Base-by-base conservation (phyloP, 2,888 invertebrate species). In the Hoplodrina blanda region DNA sequence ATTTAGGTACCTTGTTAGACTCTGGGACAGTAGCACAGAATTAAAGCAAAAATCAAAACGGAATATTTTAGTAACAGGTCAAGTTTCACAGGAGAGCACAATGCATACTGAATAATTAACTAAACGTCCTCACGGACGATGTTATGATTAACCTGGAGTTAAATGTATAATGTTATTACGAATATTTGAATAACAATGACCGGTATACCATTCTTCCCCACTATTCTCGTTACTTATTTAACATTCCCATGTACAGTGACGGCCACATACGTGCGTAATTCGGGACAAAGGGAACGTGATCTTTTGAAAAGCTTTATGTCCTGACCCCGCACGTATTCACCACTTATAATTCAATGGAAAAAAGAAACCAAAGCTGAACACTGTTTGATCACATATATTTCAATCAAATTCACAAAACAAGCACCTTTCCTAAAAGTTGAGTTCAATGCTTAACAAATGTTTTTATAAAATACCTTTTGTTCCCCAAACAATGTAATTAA, bases 91-190 rank as follows among this genome's bases (percentile, higher is more conserved):
- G 33, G 19, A 64, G 57, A 50, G 60, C 33, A 57, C 56, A 62
- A 63, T 57, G 33, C 53, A 54, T 25, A 71, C 72, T 78, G 61
- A 55, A 49, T 55, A 50, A 63, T 44, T 55, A 56, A 53, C 59
- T 61, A n/a, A 60, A 62, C 64, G 30, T 54, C 30, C 20, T 19
- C 13, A 15, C 25, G 41, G 41, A 33, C 44, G 44, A 19, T 78
- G 55, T 76, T 78, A 57, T 77, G 73, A 74, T 72, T 61, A 72
- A 68, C 55, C 46, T 54, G 49, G 13, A 33, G 44, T 59, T 19
- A 52, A 15, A 17, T 78, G 72, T 82, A 70, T 74, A 67, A 76
- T 82, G 60, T 82, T 82, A 79, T 79, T 74, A 52, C 46, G 74
- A 69, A 54, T 13, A 52, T 68, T 76, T 65, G 49, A 73, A 79